Evolutionary conservation across 92 coral and sea anemone species (phyloP).

Genomic region (Hydrozoanthus gracilis): DNA sequence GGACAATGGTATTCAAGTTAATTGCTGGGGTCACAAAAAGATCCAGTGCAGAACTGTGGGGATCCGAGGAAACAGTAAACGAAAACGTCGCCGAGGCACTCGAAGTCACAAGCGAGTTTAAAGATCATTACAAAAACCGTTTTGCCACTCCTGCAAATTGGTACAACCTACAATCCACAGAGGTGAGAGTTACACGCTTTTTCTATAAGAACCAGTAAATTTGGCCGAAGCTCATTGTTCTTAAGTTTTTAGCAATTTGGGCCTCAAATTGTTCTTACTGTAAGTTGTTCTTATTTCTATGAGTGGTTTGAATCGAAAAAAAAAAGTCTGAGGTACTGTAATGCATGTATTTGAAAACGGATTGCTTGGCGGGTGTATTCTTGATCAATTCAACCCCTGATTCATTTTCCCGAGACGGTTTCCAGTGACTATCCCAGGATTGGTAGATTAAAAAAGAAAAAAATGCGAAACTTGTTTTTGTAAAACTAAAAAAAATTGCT

Average conservation of each 20-base stretch:
- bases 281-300: too few relatives aligned
- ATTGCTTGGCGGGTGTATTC: too few relatives aligned
- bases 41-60: not conserved
- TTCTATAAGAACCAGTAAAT: not conserved
- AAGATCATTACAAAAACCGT: constrained; percentile 30
- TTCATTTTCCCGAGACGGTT: too few relatives aligned
- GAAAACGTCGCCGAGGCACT: not conserved
- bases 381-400: too few relatives aligned
- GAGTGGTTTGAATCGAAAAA: too few relatives aligned
- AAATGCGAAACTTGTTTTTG: not conserved
- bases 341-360: too few relatives aligned
- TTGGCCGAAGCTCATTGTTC: too few relatives aligned
- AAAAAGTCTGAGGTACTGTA: too few relatives aligned
- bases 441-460: not conserved
- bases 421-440: too few relatives aligned
- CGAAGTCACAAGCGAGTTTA: not conserved
- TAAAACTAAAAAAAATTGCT: too few relatives aligned
- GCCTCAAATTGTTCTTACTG: not conserved
- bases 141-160: constrained; percentile 1
- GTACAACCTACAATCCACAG: not conserved
- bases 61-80: not conserved
- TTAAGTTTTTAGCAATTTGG: too few relatives aligned
- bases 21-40: not conserved
- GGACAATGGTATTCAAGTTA: constrained; percentile 14
- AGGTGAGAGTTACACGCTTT: not conserved